Evolutionary conservation across 2,888 invertebrate genomes (phyloP).

Genomic region (Dione vanillae): DNA sequence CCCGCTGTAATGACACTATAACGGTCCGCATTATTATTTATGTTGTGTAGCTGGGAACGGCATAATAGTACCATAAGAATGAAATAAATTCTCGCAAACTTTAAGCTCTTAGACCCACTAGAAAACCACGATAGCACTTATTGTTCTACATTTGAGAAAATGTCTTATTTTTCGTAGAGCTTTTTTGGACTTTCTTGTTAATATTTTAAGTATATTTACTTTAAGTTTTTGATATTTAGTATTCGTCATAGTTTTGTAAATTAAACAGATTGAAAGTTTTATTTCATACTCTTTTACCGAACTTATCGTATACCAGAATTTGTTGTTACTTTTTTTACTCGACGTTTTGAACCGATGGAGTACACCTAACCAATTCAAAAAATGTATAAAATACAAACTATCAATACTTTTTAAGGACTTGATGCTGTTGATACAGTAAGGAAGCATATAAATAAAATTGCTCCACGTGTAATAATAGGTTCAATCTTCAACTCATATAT

Average conservation of each 20-base stretch:
- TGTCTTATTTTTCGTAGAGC: constrained; percentile 49
- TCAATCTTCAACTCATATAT: not conserved
- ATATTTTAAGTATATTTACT: not conserved
- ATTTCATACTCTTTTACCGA: no score
- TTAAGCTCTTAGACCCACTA: constrained; percentile 76
- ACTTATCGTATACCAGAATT: no score
- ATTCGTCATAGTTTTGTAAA: not conserved
- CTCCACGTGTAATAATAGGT: not conserved
- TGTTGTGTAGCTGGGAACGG: constrained; percentile 82
- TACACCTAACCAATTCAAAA: no score
- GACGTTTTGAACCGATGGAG: no score
- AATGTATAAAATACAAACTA: no score
- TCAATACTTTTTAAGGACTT: no score
- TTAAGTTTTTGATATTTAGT: not conserved
- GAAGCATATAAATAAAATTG: not conserved
- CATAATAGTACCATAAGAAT: constrained; percentile 82
- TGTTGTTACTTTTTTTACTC: no score
- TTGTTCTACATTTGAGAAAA: constrained; percentile 68
- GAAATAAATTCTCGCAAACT: constrained; percentile 80
- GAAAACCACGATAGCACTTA: constrained; percentile 75
- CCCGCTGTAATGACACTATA: constrained; percentile 80
- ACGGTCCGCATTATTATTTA: constrained; percentile 82
- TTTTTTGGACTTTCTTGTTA: constrained; percentile 27
- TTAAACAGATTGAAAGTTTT: not conserved
- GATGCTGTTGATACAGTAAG: not conserved